Evolutionary conservation across 2,888 invertebrate genomes (phyloP), one percentile per base, ranked within the genome.

Genomic region (Aphidius colemani): DNA sequence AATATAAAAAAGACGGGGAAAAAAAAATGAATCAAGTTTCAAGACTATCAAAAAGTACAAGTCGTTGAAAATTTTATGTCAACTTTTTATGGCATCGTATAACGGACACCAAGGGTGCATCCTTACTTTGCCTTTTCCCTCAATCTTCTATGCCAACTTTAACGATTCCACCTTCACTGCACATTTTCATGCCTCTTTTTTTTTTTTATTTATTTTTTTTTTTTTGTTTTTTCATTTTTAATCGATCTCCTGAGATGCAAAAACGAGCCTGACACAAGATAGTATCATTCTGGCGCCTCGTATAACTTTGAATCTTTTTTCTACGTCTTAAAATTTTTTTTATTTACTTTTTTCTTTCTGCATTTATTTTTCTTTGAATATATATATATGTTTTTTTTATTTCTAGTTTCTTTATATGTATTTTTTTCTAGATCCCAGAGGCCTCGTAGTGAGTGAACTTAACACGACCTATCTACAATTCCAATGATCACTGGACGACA

Each of bases 281-380:
- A 61, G 64, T 63, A 69, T 61, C 66, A 53, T 66, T 51, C 63
- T 67, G 67, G 69, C 66, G 65, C 65, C 61, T 68, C 65, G 50
- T 46, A 59, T 59, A 63, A 44, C 57, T 39, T 49, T 53, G 43
- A 60, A 49, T 59, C 56, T 41, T 46, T 56, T 51, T 13, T 46
- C 49, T 18, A 7, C 51, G 59, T 63, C 51, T 46, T 48, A 39
- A 48, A 46, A 46, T 57, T 45, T 46, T 53, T 53, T 60, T 51
- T 53, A 10, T 45, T 55, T 13, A 11, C 7, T 39, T 51, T 50
- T 50, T 18, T 44, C 39, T 51, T 41, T 50, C 9, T 44, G 40
- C 40, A 51, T 9, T 30, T 30, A 3, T 53, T 61, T 45, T 30
- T 43, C 7, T 59, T 59, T 10, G 7, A 41, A 40, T 13, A 13